A percentile compares a stretch with the other conserved stretches of the same genome.
phyloP scores from a whole-genome alignment of 2,797 vertebrate species.

The Trichosurus vulpecula region DNA sequence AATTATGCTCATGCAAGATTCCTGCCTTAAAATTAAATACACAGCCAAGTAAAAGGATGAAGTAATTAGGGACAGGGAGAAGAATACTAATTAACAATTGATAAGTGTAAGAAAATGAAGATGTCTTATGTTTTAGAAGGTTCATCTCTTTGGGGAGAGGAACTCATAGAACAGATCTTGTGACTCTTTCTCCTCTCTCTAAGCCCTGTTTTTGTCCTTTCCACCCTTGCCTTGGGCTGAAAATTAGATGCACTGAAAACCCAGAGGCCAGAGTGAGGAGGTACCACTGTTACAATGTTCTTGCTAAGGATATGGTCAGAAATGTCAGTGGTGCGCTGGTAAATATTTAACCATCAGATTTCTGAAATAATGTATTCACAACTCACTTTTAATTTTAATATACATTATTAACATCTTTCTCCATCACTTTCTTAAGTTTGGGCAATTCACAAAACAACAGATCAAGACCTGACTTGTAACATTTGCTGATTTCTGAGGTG shows the following conservation, averaged over 20 bases:
- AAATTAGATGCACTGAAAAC: neutral
- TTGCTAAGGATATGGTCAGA: neutral
- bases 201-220: neutral
- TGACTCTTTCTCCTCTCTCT: neutral
- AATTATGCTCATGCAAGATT: neutral
- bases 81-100: neutral
- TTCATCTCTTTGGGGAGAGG: neutral
- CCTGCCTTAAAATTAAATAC: slow-evolving; percentile 47
- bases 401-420: neutral
- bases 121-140: neutral
- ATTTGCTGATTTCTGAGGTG: neutral
- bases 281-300: neutral
- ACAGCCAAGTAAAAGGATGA: neutral
- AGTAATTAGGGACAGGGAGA: neutral
- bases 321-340: neutral
- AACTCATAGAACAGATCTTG: neutral
- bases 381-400: neutral
- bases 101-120: neutral
- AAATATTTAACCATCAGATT: neutral
- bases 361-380: neutral
- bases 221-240: neutral
- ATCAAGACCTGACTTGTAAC: neutral
- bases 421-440: neutral
- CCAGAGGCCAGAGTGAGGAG: neutral
- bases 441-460: neutral